Conservation (phyloP, 1,140 invertebrate species). For the Acyrthosiphon pisum region DNA sequence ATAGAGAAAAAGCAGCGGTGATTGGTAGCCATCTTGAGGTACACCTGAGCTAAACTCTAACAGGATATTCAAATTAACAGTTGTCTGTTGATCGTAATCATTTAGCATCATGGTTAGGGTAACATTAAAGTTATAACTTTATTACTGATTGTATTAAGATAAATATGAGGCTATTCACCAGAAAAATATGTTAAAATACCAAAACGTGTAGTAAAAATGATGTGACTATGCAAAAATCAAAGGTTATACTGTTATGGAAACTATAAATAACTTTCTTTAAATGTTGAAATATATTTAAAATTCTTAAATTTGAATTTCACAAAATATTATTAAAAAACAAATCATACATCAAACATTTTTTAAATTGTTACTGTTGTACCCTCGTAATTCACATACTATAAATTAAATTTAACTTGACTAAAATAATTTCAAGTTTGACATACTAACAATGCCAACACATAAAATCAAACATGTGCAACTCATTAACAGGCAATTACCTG, state of each 20-base stretch:
- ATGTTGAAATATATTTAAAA: not conserved
- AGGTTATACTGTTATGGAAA: not conserved
- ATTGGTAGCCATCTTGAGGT: too few species aligned
- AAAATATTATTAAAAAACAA: not conserved
- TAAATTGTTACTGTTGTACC: not conserved
- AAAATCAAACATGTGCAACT: conserved; percentile 43
- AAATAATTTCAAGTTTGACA: conserved; percentile 11
- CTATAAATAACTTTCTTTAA: not conserved
- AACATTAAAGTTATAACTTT: too few species aligned
- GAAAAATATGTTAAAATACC: too few species aligned
- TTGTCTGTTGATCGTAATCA: too few species aligned
- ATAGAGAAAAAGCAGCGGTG: too few species aligned
- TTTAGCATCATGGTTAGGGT: too few species aligned
- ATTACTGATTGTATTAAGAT: too few species aligned
- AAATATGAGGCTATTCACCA: too few species aligned
- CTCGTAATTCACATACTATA: not conserved
- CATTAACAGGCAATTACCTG: conserved; percentile 39
- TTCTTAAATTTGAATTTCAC: not conserved
- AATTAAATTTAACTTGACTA: not conserved
- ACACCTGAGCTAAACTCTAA: too few species aligned
- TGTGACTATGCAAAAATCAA: not conserved
- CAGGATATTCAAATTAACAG: too few species aligned
- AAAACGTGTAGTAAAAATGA: not conserved
- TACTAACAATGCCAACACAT: conserved; percentile 16
- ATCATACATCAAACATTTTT: not conserved